Evolutionary conservation across 2,888 invertebrate genomes (phyloP), one percentile per base, ranked within the genome.

Genomic region (Abrostola triplasia): DNA sequence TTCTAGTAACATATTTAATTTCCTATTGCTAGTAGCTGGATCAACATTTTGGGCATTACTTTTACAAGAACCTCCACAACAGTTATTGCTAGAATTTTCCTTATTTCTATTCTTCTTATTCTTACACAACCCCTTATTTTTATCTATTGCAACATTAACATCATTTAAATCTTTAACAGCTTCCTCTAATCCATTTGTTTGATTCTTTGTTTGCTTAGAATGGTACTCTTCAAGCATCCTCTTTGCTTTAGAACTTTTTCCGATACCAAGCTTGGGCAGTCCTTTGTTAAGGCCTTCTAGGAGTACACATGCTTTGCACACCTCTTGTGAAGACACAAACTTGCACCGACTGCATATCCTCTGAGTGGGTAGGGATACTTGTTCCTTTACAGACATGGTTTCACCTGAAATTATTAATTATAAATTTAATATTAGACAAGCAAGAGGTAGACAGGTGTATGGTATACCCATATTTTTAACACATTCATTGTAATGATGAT

Each of bases 251-350:
- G 97, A 97, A 60, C 97, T 97, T 89, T 98, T 98, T 4, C 98
- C 98, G 40, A 98, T 97, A n/a, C 98, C 98, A 52, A 98, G 95
- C 88, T 96, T 97, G 0, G 99, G 99, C 52, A 98, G 90, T 1
- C 99, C 99, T 91, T 97, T 96, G 90, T 99, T 99, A 1, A 99
- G 95, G 0, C 99, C 99, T 93, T 99, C 99, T 5, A 99, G 93
- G 63, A 99, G 95, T 0, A 98, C 96, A 89, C 99, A 99, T 0
- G 99, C 99, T 90, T 99, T 99, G 89, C 99, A 99, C 5, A 99
- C 96, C 80, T 97, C 96, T 87, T 99, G 99, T 70, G 99, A 99
- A 0, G 98, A 98, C 0, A 98, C 97, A 90, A 97, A 99, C 37
- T 98, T 97, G 92, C 99, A 99, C 50, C 97, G 95, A 6, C 95